Conservation (phyloP, 2,113 vertebrate genomes). For the Percina caprodes region DNA sequence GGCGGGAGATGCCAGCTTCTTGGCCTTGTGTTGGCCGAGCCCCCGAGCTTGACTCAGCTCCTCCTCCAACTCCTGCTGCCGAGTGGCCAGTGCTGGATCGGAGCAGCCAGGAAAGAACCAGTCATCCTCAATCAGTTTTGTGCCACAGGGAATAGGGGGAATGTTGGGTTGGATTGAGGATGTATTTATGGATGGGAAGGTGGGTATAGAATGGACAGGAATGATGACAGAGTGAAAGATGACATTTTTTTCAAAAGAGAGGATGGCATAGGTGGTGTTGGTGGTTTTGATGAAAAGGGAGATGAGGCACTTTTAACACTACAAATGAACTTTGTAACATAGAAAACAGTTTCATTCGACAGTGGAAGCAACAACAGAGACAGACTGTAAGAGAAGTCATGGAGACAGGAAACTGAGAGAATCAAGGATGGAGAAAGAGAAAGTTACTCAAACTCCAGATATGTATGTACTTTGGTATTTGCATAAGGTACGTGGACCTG, state of each 20-base stretch:
- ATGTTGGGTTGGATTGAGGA: conserved; percentile 42
- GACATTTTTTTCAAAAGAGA: conserved; percentile 13
- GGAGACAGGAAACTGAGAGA: conserved; percentile 6
- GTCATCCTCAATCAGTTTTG: conserved; percentile 99
- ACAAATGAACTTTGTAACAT: conserved; percentile 18
- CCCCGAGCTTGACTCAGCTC: conserved; percentile 89
- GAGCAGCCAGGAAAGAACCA: conserved; percentile 99
- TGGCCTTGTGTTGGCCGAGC: conserved; percentile 77
- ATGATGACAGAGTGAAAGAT: conserved; percentile 9
- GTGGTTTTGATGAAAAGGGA: conserved; percentile 27
- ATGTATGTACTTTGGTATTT: neutral
- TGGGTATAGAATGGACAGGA: conserved; percentile 23
- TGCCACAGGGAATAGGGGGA: conserved; percentile 91
- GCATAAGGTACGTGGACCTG: conserved; percentile 9
- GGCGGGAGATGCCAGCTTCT: conserved; percentile 80
- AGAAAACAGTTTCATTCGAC: conserved; percentile 31
- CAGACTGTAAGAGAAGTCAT: conserved; percentile 5
- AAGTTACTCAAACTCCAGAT: conserved; percentile 16
- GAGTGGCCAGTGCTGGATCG: conserved; percentile 94
- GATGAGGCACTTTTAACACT: conserved; percentile 39
- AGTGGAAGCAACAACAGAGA: too few species aligned
- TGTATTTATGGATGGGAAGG: conserved; percentile 58
- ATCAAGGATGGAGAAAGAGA: conserved; percentile 11
- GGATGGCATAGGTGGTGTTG: conserved; percentile 15
- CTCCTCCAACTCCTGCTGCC: conserved; percentile 97